These are phyloP conservation scores for Cotesia typhae DNA, from an alignment of 1,140 invertebrate genomes.

Conservation along the genomic window DNA sequence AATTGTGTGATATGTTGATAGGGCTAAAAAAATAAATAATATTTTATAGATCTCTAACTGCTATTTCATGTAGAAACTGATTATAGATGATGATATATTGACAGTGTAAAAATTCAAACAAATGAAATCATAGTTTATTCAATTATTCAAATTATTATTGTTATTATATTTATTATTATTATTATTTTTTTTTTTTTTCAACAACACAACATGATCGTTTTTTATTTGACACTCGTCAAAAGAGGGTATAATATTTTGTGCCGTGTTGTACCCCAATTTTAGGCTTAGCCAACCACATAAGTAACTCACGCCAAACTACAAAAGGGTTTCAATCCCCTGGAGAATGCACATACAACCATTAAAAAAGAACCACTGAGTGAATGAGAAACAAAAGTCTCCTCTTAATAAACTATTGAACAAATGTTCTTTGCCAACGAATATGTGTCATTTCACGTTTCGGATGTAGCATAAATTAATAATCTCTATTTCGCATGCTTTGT, in stretches of 20 bases:
- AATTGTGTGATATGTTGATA: too few relatives aligned
- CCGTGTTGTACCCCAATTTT: constrained; percentile 42
- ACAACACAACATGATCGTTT: neutral
- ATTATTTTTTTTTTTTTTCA: too few relatives aligned
- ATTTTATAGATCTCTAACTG: too few relatives aligned
- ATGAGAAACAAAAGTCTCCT: constrained; percentile 8
- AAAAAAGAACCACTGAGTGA: neutral
- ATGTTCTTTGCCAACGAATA: constrained; percentile 57
- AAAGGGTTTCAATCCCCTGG: constrained; percentile 59
- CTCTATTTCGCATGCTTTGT: too few relatives aligned
- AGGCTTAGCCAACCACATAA: constrained; percentile 57
- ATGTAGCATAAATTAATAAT: too few relatives aligned
- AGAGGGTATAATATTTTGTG: constrained; percentile 7
- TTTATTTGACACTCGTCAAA: constrained; percentile 4
- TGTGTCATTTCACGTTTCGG: too few relatives aligned
- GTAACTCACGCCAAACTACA: constrained; percentile 53
- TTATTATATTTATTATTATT: too few relatives aligned
- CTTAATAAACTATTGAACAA: constrained; percentile 59
- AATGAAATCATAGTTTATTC: neutral
- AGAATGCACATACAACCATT: constrained; percentile 41
- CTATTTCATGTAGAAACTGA: too few relatives aligned
- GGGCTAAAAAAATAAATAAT: too few relatives aligned
- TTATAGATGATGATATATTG: too few relatives aligned
- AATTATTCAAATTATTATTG: too few relatives aligned
- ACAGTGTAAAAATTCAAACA: too few relatives aligned